Conservation (phyloP, 2,888 invertebrate genomes). For the Scaptomyza tumidula region DNA sequence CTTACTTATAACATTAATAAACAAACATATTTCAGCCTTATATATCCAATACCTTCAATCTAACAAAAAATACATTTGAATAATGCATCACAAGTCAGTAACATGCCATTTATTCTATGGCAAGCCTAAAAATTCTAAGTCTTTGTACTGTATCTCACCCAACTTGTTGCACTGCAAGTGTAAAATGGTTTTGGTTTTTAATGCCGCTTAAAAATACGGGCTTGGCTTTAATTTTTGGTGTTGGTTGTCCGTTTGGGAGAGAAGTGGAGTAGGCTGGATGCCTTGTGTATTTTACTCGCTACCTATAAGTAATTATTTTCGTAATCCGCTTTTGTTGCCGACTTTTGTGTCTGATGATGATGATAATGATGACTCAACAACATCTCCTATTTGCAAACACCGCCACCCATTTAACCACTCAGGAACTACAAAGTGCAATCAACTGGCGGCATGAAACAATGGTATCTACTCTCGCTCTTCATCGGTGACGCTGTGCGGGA, state of each 20-base stretch:
- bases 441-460: conserved; percentile 89
- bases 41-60: not conserved
- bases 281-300: conserved; percentile 68
- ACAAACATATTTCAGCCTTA: no score
- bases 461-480: conserved; percentile 93
- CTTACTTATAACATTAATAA: no score
- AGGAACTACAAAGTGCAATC: conserved; percentile 92
- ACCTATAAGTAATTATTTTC: conserved; percentile 83
- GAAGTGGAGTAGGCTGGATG: conserved; percentile 2
- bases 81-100: conserved; percentile 1
- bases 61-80: not conserved
- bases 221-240: conserved; percentile 18
- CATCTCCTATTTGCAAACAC: conserved; percentile 37
- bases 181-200: conserved; percentile 44
- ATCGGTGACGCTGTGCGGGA: conserved; percentile 93
- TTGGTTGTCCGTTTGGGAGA: not conserved
- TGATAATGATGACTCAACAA: conserved; percentile 23
- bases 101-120: conserved; percentile 10
- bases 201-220: conserved; percentile 21
- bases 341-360: conserved; percentile 50
- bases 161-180: conserved; percentile 4
- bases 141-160: not conserved
- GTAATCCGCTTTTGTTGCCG: conserved; percentile 79
- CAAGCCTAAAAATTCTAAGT: not conserved
- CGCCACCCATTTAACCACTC: conserved; percentile 36